These are phyloP conservation scores for Squalus acanthias DNA, from an alignment of 2,797 vertebrate species.

Conservation along the genomic window DNA sequence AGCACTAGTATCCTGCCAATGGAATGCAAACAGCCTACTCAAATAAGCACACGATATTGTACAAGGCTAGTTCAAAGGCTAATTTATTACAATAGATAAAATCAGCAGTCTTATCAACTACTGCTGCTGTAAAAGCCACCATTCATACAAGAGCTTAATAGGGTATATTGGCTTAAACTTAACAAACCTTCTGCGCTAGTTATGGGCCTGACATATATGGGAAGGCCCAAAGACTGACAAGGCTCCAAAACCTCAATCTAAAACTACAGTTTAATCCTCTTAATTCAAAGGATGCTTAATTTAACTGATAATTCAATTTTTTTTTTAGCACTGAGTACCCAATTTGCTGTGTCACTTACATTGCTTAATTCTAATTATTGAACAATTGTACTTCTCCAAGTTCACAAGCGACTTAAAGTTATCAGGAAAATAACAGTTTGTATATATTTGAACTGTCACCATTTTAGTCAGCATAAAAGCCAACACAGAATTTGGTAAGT, in stretches of 20 bases:
- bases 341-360: neutral
- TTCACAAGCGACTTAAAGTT: neutral
- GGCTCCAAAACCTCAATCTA: neutral
- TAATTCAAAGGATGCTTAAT: neutral
- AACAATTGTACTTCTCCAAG: neutral
- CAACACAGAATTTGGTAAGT: neutral
- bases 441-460: neutral
- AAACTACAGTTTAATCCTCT: neutral
- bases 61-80: neutral
- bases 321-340: neutral
- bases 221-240: neutral
- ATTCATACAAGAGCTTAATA: neutral
- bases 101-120: neutral
- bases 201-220: neutral
- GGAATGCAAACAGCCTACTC: neutral
- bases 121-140: neutral
- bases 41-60: neutral
- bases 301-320: neutral
- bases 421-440: neutral
- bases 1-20: neutral
- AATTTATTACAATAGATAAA: neutral
- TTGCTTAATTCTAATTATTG: neutral
- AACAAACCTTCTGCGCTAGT: neutral
- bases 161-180: neutral
- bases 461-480: slow-evolving; percentile 1